These are phyloP conservation scores for Microctenopoma stevenorrisi DNA, from an alignment of 2,797 vertebrate species.

Conservation along the genomic window DNA sequence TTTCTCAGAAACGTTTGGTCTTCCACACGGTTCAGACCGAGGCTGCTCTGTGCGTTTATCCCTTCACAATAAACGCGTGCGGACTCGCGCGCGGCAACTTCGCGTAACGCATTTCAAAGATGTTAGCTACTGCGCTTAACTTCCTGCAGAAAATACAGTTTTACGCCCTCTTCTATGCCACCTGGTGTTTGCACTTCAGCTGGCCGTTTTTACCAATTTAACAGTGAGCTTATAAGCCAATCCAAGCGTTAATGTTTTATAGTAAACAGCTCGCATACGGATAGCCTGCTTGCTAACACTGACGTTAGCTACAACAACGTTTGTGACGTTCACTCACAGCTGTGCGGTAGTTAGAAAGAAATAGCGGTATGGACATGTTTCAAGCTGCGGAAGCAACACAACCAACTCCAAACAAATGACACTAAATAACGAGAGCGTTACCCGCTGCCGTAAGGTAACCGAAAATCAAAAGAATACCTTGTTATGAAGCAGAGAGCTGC, in stretches of 20 bases:
- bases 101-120: neutral
- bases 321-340: neutral
- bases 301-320: slow-evolving; percentile 25
- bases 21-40: neutral
- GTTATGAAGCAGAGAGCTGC: slow-evolving; percentile 21
- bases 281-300: slow-evolving; percentile 52
- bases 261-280: neutral
- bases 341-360: neutral
- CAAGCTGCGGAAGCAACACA: rapidly evolving
- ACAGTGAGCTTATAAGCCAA: neutral
- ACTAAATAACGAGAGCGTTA: rapidly evolving
- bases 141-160: neutral
- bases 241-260: neutral
- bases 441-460: rapidly evolving
- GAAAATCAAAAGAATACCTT: slow-evolving; percentile 37
- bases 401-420: rapidly evolving
- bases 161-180: rapidly evolving
- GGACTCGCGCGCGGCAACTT: slow-evolving; percentile 54
- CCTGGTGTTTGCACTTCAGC: rapidly evolving
- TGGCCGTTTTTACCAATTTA: rapidly evolving
- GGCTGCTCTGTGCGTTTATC: neutral
- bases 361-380: rapidly evolving
- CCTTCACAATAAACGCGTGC: slow-evolving; percentile 1
- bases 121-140: neutral
- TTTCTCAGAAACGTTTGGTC: neutral